Evolutionary conservation across 1,140 invertebrate species (phyloP).

Genomic region (Schlechtendalia chinensis): DNA sequence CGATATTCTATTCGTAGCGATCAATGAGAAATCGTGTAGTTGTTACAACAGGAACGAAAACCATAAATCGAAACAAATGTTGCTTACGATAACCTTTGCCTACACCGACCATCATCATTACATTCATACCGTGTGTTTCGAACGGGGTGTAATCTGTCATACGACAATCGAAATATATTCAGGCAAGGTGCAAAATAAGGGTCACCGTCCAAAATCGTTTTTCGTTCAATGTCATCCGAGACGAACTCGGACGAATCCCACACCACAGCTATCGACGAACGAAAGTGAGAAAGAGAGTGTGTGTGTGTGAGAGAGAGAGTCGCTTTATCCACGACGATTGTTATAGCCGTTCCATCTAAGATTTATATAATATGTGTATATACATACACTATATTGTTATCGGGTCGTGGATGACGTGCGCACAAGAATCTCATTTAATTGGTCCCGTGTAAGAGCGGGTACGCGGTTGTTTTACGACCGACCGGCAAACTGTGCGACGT

Average conservation of each 20-base stretch:
- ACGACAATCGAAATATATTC: no score
- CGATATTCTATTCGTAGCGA: no score
- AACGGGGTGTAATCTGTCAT: no score
- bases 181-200: no score
- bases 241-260: neutral
- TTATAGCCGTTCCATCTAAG: neutral
- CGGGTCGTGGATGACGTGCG: neutral
- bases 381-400: neutral
- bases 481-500: slow-evolving; percentile 7
- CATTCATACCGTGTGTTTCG: no score
- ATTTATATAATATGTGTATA: slow-evolving; percentile 22
- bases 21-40: no score
- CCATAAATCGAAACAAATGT: no score
- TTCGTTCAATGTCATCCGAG: no score
- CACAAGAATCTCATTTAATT: slow-evolving; percentile 47
- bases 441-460: slow-evolving; percentile 24
- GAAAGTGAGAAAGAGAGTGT: neutral
- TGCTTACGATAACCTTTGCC: no score
- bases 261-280: neutral
- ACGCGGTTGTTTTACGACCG: slow-evolving; percentile 25
- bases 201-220: no score
- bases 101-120: no score
- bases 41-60: no score
- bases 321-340: neutral
- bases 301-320: neutral